Base-by-base conservation (phyloP, 1,140 invertebrate species). In the Ostrea denselamellosa region DNA sequence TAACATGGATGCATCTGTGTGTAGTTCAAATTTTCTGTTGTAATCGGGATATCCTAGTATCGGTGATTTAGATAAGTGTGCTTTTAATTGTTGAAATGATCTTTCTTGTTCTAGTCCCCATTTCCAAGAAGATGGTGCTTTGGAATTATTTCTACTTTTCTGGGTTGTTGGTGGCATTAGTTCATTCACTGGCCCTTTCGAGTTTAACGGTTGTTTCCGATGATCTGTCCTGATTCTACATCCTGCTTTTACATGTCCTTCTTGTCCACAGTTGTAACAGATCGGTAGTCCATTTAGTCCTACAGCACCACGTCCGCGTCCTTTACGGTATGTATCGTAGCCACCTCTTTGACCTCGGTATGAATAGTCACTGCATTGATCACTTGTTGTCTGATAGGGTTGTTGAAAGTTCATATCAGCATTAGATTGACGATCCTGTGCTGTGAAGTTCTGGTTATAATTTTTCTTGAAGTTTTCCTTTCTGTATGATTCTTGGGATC, bases 211-310 rank as follows among this genome's bases (percentile, higher is more conserved):
- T 54, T 54, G 54, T 17, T 56, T 54, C 14, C 34, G 2, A 9
- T 65, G n/a, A 17, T 85, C n/a, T 34, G 54, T n/a, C n/a, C 14
- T 58, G 10, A n/a, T 44, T 62, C 56, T 22, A 19, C 84, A 85
- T 85, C 84, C 84, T 25, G 22, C 8, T 44, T 44, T 7, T 5
- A 85, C 12, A 28, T 85, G 84, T 12, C 84, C 84, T 85, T 85
- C 84, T 28, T 85, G 84, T 5, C 84, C 84, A 85, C 84, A 85
- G 8, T 22, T 19, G 44, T 12, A 85, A 65, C 84, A 85, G n/a
- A 28, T 28, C 7, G 68, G 68, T 8, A 71, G n/a, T 9, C 68
- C 68, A 71, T 71, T 71, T 71, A n/a, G 68, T 25, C 68, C 68
- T 14, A 25, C 10, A 71, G n/a, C 9, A n/a, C n/a, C n/a, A 25